Conservation (phyloP, 2,797 vertebrate genomes). For the Taenioides sp. region DNA sequence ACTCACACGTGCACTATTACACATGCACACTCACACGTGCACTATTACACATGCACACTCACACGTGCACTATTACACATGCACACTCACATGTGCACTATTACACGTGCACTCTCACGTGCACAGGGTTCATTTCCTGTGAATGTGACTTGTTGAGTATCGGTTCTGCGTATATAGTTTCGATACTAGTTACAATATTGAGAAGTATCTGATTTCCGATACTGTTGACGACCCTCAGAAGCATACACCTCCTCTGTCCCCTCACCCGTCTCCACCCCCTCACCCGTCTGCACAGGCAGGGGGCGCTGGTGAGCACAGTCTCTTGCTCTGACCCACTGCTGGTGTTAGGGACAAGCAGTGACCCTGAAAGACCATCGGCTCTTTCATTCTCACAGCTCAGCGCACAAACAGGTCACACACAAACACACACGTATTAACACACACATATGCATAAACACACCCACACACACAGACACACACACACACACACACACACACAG, state of each 20-base stretch:
- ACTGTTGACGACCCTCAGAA: no score
- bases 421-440: not conserved
- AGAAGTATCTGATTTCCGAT: no score
- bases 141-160: no score
- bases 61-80: not conserved
- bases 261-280: no score
- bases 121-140: not conserved
- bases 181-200: no score
- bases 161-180: no score
- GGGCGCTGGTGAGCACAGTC: not conserved
- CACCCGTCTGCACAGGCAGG: not conserved
- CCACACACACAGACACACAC: no score
- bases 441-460: no score
- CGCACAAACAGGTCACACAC: constrained; percentile 2
- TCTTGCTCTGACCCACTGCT: not conserved
- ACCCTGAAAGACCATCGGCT: not conserved
- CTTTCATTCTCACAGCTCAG: not conserved
- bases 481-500: no score
- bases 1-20: constrained; percentile 7
- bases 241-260: no score
- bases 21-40: not conserved
- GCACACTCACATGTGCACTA: not conserved
- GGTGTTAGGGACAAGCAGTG: not conserved
- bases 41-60: not conserved
- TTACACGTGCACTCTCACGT: not conserved